These are phyloP conservation scores for Furnarius figulus DNA, from an alignment of 2,113 vertebrate genomes.

Conservation along the genomic window DNA sequence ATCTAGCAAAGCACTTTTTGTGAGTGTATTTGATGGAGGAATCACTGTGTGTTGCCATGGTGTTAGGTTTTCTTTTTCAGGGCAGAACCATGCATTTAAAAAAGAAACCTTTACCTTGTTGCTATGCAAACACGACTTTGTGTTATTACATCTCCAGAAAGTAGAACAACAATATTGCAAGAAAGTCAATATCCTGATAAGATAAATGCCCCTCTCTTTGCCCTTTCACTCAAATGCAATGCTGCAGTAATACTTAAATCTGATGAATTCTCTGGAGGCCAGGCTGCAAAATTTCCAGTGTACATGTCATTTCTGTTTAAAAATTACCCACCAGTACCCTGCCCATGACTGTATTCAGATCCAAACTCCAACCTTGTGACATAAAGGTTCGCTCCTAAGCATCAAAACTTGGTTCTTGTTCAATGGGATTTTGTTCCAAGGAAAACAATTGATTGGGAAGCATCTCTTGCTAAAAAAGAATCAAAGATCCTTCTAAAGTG, in stretches of 20 bases:
- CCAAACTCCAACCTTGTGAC: background rate
- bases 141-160: conserved; percentile 23
- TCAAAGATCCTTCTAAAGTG: background rate
- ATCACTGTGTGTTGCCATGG: conserved; percentile 50
- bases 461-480: background rate
- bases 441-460: background rate
- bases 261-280: background rate
- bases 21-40: conserved; percentile 19
- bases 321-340: background rate
- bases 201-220: conserved; percentile 10
- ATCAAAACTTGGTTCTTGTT: background rate
- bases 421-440: background rate
- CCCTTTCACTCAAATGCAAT: background rate
- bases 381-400: background rate
- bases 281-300: background rate
- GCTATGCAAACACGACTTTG: conserved; percentile 30
- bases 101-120: conserved; percentile 45
- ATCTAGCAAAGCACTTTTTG: background rate
- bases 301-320: background rate
- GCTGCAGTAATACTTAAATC: background rate
- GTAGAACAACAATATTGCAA: background rate
- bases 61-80: conserved; percentile 16
- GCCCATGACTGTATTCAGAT: background rate
- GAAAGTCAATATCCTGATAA: conserved; percentile 38
- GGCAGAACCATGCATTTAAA: background rate